A percentile compares a stretch with the other conserved stretches of the same genome.
phyloP scores from a whole-genome alignment of 2,797 vertebrate species.

The Glyptemys insculpta region DNA sequence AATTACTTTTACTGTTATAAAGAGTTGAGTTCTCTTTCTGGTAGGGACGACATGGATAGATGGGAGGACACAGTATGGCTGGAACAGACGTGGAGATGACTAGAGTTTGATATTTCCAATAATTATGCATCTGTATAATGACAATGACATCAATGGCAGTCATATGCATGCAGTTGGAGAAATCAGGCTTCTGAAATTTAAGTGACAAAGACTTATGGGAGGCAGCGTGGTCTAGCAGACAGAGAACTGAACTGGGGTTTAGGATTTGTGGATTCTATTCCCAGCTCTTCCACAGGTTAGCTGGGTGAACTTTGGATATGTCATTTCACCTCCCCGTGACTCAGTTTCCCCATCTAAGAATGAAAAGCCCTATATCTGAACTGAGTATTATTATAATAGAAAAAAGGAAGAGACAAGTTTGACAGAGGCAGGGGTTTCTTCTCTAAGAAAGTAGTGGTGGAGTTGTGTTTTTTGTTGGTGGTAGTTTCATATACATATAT shows the following conservation, averaged over 20 bases:
- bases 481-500: neutral
- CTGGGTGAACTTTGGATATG: neutral
- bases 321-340: neutral
- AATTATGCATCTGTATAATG: neutral
- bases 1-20: neutral
- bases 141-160: neutral
- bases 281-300: neutral
- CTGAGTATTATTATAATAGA: neutral
- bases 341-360: neutral
- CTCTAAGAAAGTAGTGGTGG: neutral
- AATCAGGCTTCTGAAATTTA: neutral
- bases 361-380: rapidly evolving
- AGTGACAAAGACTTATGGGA: neutral
- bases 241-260: neutral
- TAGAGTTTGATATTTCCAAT: neutral
- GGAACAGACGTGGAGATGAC: neutral
- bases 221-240: neutral
- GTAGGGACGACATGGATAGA: neutral
- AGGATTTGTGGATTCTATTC: neutral
- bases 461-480: neutral
- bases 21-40: neutral
- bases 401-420: neutral
- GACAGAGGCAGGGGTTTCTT: neutral
- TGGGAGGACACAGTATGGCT: neutral
- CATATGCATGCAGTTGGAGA: neutral